Base-by-base conservation (phyloP, 2,888 invertebrate genomes). In the Plusia festucae region DNA sequence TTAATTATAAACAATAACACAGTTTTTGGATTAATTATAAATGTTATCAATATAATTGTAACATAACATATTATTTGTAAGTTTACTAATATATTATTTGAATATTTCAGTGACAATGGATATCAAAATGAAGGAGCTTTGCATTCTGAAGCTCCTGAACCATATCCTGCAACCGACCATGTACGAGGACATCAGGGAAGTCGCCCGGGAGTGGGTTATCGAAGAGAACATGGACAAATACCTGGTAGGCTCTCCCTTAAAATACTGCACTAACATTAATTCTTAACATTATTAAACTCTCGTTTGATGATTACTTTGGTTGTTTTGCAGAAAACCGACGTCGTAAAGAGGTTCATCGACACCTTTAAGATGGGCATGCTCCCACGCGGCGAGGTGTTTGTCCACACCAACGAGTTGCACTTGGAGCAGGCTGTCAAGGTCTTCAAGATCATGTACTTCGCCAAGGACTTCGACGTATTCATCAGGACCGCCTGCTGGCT, bases 381-480 rank as follows among this genome's bases (percentile, higher is more conserved):
- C 30, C 96, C 96, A 0, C 92, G 91, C 53, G 92, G 92, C 8
- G 95, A 96, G 72, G 91, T 96, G 15, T 97, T 96, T 94, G 96
- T 96, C 18, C 93, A 96, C 84, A 96, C 95, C 84, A 93, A 96
- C 85, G 93, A 95, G 60, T 90, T 94, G 46, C 96, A 97, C 73
- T 93, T 96, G 68, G 91, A 96, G 59, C 96, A 97, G 86, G 96
- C 96, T 51, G 91, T 96, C 65, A 93, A 95, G 58, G 93, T 97
- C 34, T 96, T 96, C 92, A 96, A 96, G 81, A 88, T 97, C 58
- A 90, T 97, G 68, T 96, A 96, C 93, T 96, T 96, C 83, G 96
- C 97, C 61, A 96, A 96, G 88, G 96, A 97, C 91, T 97, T 96
- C 88, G 96, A 96, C 68, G 96, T 96, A 46, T 96, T 97, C 94